Evolutionary conservation across 2,113 vertebrate genomes (phyloP).

Genomic region (Noctilio leporinus): DNA sequence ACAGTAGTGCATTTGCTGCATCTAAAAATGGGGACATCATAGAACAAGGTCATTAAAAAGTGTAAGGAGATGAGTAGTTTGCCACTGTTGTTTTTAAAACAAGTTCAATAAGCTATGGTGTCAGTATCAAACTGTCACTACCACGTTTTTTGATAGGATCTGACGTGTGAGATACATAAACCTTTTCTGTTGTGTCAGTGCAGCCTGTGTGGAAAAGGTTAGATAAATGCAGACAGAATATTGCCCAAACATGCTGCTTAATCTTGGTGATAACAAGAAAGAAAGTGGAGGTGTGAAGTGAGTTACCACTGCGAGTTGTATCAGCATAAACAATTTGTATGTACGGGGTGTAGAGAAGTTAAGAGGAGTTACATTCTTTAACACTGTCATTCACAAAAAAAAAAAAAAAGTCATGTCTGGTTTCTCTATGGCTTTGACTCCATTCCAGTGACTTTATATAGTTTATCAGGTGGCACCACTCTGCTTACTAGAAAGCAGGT

Average conservation of each 20-base stretch:
- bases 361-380: slow-evolving; percentile 77
- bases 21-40: slow-evolving; percentile 53
- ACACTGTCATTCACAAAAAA: slow-evolving; percentile 52
- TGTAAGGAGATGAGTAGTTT: slow-evolving; percentile 60
- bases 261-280: slow-evolving; percentile 78
- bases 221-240: slow-evolving; percentile 75
- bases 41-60: slow-evolving; percentile 75
- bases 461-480: slow-evolving; percentile 26
- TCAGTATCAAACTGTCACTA: slow-evolving; percentile 76
- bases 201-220: slow-evolving; percentile 71
- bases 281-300: slow-evolving; percentile 79
- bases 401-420: slow-evolving; percentile 25
- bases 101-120: slow-evolving; percentile 67
- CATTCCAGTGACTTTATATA: slow-evolving; percentile 13
- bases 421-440: slow-evolving; percentile 38
- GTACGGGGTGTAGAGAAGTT: slow-evolving; percentile 74
- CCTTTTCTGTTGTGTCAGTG: slow-evolving; percentile 70
- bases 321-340: slow-evolving; percentile 72
- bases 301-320: slow-evolving; percentile 73
- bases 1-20: background rate
- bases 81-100: slow-evolving; percentile 83
- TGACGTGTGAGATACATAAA: slow-evolving; percentile 84
- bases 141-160: slow-evolving; percentile 77
- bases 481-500: slow-evolving; percentile 55
- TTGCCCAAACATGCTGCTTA: slow-evolving; percentile 74